Base-by-base conservation (phyloP, 2,797 vertebrate genomes). In the Helarctos malayanus region DNA sequence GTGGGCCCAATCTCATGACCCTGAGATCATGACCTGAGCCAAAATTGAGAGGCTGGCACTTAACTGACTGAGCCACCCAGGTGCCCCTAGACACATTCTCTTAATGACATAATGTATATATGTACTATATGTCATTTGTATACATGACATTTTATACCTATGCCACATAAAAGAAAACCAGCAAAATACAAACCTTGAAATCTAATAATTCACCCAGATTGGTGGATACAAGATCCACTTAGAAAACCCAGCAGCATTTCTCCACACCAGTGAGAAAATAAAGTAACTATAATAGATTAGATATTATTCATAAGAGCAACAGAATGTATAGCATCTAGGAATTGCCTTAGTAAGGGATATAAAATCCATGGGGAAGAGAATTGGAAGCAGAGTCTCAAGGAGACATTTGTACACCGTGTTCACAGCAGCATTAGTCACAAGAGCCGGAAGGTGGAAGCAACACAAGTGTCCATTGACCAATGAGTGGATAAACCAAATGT, bases 191-290 rank as follows among this genome's bases (percentile, higher is more conserved):
- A 89, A 76, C 18, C 4, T 87, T 56, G 7, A 52, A 49, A 65
- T 73, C 38, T 49, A 87, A 32, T 32, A 32, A 59, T 32, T 76
- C 49, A 71, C 29, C 14, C 29, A 85, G 29, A 14, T 23, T 79
- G 61, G 25, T 16, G n/a, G 27, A 71, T 16, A 79, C 9, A 73
- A 56, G 57, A 78, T 29, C n/a, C 75, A 47, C 45, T 61, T 82
- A 61, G 0, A 65, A 83, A 76, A 76, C 1, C 38, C 27, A 45
- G 45, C 10, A 35, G 13, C n/a, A 15, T 61, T 79, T 83, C 61
- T 93, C 29, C 52, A 89, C 14, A 12, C 47, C 65, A 91, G 27
- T 57, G 90, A 73, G 47, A 94, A 93, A 91, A 85, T 68, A 41
- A 19, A 78, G 16, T 83, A 56, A 84, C 59, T 59, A 65, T 25